Evolutionary conservation across 2,113 vertebrate species (phyloP).

Genomic region (Oryzias melastigma): DNA sequence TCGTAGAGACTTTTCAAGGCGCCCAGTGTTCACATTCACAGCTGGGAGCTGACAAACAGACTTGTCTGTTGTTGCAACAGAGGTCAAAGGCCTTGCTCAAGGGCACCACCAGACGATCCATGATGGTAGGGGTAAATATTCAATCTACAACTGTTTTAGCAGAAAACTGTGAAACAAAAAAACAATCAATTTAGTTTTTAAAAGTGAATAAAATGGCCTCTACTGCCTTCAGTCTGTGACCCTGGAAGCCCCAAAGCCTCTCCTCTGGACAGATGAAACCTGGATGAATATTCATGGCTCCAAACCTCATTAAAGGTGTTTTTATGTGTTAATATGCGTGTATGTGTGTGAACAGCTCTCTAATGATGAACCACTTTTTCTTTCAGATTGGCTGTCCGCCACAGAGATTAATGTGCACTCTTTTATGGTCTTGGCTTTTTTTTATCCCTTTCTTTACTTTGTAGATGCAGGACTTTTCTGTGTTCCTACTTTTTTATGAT

Average conservation of each 20-base stretch:
- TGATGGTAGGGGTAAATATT: too few relatives aligned
- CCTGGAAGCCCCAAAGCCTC: not conserved
- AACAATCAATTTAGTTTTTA: too few relatives aligned
- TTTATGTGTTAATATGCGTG: not conserved
- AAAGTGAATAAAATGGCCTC: not conserved
- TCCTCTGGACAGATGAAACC: conserved; percentile 15
- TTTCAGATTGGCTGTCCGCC: not conserved
- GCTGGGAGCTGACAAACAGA: too few relatives aligned
- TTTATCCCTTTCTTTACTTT: not conserved
- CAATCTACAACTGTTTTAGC: too few relatives aligned
- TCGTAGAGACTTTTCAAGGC: too few relatives aligned
- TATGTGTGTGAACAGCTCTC: not conserved
- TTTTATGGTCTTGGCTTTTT: not conserved
- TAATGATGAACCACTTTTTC: not conserved
- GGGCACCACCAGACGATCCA: too few relatives aligned
- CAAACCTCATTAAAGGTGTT: not conserved
- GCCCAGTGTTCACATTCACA: too few relatives aligned
- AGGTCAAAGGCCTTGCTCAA: too few relatives aligned
- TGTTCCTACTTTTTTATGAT: too few relatives aligned
- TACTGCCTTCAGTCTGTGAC: not conserved
- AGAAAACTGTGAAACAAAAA: too few relatives aligned
- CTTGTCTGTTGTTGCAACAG: too few relatives aligned
- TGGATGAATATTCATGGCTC: conserved; percentile 19
- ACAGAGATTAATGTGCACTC: not conserved
- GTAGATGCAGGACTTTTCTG: too few relatives aligned